These are phyloP conservation scores for Drosophila arizonae DNA, from an alignment of 1,140 invertebrate genomes.

Conservation along the genomic window DNA sequence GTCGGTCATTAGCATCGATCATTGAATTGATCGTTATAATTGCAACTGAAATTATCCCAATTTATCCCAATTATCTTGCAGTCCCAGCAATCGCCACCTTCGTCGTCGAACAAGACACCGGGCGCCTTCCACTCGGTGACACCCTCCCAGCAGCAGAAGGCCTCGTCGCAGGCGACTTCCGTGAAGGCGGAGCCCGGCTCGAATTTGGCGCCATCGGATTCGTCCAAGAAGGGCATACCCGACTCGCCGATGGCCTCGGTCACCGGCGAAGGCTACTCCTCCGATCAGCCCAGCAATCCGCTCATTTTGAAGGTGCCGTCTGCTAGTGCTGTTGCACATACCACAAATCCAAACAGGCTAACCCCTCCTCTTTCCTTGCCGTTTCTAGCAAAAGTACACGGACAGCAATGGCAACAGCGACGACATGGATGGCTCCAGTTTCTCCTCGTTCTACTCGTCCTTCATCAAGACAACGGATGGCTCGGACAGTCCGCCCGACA, in stretches of 20 bases:
- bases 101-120: constrained; percentile 39
- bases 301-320: constrained; percentile 46
- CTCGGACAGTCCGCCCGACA: constrained; percentile 76
- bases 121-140: constrained; percentile 76
- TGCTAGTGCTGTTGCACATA: background rate
- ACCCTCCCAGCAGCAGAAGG: constrained; percentile 78
- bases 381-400: constrained; percentile 54
- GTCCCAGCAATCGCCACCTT: constrained; percentile 43
- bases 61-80: no score
- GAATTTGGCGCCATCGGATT: constrained; percentile 84
- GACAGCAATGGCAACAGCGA: constrained; percentile 82
- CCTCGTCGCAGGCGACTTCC: constrained; percentile 85
- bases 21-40: background rate
- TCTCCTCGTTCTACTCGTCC: constrained; percentile 85
- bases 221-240: constrained; percentile 84
- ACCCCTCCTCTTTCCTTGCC: background rate
- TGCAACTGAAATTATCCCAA: no score
- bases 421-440: constrained; percentile 84
- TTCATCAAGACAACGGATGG: constrained; percentile 84
- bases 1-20: no score
- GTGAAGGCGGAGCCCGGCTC: constrained; percentile 87
- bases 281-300: constrained; percentile 50
- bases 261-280: constrained; percentile 60
- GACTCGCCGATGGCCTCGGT: constrained; percentile 83
- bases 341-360: background rate